A percentile compares a stretch with the other conserved stretches of the same genome.
Conservation (phyloP, 2,797 vertebrate species). For the Neopelma chrysocephalum region DNA sequence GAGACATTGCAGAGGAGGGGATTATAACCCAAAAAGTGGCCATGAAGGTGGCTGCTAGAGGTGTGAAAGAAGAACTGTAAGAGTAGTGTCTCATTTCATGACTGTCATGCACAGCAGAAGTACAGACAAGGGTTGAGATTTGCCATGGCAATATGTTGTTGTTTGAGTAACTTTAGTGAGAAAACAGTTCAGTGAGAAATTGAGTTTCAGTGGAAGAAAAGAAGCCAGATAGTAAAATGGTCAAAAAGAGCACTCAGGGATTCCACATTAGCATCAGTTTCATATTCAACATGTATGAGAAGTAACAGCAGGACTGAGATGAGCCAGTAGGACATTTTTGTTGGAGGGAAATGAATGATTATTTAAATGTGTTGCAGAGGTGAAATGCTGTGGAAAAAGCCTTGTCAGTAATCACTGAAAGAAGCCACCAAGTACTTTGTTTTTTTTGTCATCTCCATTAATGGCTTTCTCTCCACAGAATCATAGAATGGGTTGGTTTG, state of each 20-base stretch:
- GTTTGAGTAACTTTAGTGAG: slow-evolving; percentile 7
- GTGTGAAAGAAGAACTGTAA: not conserved
- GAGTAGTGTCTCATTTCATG: not conserved
- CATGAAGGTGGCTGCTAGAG: not conserved
- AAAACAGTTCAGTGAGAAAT: not conserved
- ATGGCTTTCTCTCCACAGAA: not conserved
- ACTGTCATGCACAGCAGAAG: slow-evolving; percentile 3
- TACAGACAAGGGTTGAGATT: not conserved
- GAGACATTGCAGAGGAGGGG: not conserved
- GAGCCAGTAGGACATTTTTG: not conserved
- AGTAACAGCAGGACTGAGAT: not conserved
- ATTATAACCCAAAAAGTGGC: not conserved
- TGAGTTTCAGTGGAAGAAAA: not conserved
- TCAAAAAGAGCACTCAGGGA: slow-evolving; percentile 11
- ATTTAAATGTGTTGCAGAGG: not conserved
- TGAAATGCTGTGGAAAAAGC: not conserved
- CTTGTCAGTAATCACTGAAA: not conserved
- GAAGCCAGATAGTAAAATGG: slow-evolving; percentile 7
- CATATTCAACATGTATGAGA: not conserved
- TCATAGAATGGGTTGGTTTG: not conserved
- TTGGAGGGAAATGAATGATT: not conserved
- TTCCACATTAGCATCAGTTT: not conserved
- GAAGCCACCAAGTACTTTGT: not conserved
- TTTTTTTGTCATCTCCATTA: not conserved
- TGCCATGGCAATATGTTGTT: slow-evolving; percentile 11